Evolutionary conservation across 2,888 invertebrate species (phyloP).

Genomic region (Acronicta alni): DNA sequence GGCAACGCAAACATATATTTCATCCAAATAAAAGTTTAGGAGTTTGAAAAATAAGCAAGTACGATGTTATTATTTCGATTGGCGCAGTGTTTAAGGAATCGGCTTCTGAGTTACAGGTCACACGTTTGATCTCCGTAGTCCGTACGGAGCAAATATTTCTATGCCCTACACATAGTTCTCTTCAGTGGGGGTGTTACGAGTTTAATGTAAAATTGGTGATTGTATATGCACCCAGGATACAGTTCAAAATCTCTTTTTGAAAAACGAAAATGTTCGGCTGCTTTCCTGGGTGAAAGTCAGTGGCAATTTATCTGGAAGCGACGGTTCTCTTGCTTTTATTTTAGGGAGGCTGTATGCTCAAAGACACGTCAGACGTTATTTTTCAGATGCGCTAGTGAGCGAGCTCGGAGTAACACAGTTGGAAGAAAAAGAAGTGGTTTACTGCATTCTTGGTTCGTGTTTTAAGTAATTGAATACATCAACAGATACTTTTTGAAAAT

Average conservation of each 20-base stretch:
- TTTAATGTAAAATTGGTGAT: too few species aligned
- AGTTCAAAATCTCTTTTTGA: too few species aligned
- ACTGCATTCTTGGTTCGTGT: not conserved
- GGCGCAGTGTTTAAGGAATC: too few species aligned
- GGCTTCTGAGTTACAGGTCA: too few species aligned
- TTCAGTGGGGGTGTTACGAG: too few species aligned
- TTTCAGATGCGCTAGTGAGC: not conserved
- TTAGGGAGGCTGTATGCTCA: constrained; percentile 21
- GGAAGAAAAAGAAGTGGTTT: not conserved
- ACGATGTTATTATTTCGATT: constrained; percentile 8
- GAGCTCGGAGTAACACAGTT: not conserved
- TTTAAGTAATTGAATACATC: constrained; percentile 1
- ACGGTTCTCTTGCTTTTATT: constrained; percentile 2
- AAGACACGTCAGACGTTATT: constrained; percentile 13
- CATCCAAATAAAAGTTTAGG: constrained; percentile 47
- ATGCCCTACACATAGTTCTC: too few species aligned
- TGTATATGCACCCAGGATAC: too few species aligned
- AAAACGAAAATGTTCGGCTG: constrained; percentile 17
- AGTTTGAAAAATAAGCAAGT: constrained; percentile 45
- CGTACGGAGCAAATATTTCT: too few species aligned
- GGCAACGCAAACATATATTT: constrained; percentile 45
- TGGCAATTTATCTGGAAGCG: constrained; percentile 23
- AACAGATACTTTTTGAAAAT: not conserved
- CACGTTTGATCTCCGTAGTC: too few species aligned
- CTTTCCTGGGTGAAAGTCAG: constrained; percentile 14